Evolutionary conservation across 2,113 vertebrate genomes (phyloP).

Genomic region (Chlorodrepanis virens): DNA sequence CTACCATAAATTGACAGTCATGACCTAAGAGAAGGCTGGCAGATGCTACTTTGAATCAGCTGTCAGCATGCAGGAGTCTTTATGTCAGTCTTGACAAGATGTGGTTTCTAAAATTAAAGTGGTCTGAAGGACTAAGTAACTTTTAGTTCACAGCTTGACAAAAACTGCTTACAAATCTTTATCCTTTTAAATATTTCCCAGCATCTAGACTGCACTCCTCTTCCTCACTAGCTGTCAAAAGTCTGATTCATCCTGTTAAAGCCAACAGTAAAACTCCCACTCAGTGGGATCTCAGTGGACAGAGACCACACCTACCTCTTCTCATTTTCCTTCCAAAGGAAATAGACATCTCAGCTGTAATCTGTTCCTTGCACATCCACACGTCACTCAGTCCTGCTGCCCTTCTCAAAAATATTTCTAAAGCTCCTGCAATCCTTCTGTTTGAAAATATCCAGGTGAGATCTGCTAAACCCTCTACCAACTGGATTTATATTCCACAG

Average conservation of each 20-base stretch:
- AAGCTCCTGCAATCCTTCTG: not conserved
- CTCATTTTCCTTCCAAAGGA: not conserved
- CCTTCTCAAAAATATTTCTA: not conserved
- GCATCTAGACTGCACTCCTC: not conserved
- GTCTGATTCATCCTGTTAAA: not conserved
- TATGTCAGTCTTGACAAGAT: not conserved
- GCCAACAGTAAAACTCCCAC: not conserved
- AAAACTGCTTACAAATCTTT: not conserved
- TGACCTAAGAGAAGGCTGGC: not conserved
- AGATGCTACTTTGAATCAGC: not conserved
- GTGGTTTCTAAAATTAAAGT: not conserved
- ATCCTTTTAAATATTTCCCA: not conserved
- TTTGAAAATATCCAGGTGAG: not conserved
- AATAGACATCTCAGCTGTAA: not conserved
- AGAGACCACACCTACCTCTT: not conserved
- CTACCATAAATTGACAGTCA: not conserved
- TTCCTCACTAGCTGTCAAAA: not conserved
- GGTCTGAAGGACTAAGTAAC: not conserved
- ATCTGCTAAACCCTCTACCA: not conserved
- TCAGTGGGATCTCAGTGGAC: not conserved
- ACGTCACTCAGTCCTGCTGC: not conserved
- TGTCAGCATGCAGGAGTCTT: not conserved
- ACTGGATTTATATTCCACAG: not conserved
- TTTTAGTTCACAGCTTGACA: not conserved
- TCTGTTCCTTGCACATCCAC: not conserved